These are phyloP conservation scores for Oligia latruncula DNA, from an alignment of 2,888 invertebrate genomes.

Conservation along the genomic window DNA sequence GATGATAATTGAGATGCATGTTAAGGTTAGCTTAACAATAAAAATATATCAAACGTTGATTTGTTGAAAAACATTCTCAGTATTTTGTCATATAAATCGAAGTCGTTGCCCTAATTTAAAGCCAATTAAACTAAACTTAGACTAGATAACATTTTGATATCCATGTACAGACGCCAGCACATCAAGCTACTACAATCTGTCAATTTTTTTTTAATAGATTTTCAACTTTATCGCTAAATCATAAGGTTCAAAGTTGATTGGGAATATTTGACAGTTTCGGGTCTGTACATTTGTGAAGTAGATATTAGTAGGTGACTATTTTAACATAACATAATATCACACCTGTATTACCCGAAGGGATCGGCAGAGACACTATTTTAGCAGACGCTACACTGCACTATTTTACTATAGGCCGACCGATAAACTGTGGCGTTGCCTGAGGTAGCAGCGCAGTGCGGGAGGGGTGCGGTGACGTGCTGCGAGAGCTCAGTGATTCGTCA, in stretches of 20 bases:
- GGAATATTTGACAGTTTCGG: too few relatives aligned
- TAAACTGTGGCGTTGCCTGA: too few relatives aligned
- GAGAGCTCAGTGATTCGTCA: too few relatives aligned
- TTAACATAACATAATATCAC: not conserved
- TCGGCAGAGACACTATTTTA: too few relatives aligned
- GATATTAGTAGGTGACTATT: not conserved
- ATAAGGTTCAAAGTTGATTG: too few relatives aligned
- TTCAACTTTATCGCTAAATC: too few relatives aligned
- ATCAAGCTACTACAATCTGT: too few relatives aligned
- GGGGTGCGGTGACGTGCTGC: too few relatives aligned
- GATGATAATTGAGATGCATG: not conserved
- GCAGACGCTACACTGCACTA: not conserved
- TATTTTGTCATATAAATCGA: slow-evolving; percentile 16
- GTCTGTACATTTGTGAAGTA: not conserved
- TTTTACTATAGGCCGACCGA: not conserved
- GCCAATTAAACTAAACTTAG: slow-evolving; percentile 48
- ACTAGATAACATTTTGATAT: slow-evolving; percentile 25
- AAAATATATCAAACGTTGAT: slow-evolving; percentile 5
- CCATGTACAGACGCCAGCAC: not conserved
- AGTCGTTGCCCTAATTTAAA: slow-evolving; percentile 43
- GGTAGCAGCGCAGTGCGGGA: too few relatives aligned
- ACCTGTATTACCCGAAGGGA: too few relatives aligned
- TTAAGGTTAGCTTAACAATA: not conserved
- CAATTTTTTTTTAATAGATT: too few relatives aligned
- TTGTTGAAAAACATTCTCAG: slow-evolving; percentile 3